Base-by-base conservation (phyloP, 2,113 vertebrate species). In the Percopsis transmontana region DNA sequence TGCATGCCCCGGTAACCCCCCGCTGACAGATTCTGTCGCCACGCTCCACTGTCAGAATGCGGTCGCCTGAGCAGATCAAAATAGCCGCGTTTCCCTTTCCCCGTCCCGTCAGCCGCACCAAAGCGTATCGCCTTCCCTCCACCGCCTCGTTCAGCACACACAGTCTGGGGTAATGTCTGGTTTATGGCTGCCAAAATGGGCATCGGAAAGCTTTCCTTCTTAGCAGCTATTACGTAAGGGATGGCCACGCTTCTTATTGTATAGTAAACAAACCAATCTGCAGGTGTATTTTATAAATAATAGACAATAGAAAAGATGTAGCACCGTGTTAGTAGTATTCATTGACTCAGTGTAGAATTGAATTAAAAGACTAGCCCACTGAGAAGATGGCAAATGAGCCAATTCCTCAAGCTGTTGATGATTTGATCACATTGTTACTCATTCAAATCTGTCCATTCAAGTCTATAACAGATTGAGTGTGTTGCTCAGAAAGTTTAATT, bases 11-110 rank as follows among this genome's bases (percentile, higher is more conserved):
- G 66, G 79, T 79, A 80, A 85, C 66, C 62, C 56, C 70, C 64
- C 15, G 10, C 70, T 83, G 88, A 91, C 86, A 77, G 81, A 80
- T 71, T 74, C 87, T 87, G 90, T 91, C 90, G 89, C 76, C 86
- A 79, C 21, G 63, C 68, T 54, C 41, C 55, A 83, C 79, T 65
- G 77, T 83, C 83, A 86, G 79, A 89, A 83, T 90, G 83, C 21
- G 65, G 83, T 75, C 68, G 64, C 79, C 69, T 58, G 67, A 60
- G 58, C 66, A 70, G 80, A 89, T 88, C 85, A 85, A 90, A 90
- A 89, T 87, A 88, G 89, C 89, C 65, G 4, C 60, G 42, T 74
- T 71, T 56, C 68, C 44, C 54, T n/a, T 19, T 58, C 71, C 50
- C 24, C 40, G 13, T 47, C 24, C 78, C 70, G 45, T 72, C 67